These are phyloP conservation scores for Vombatus ursinus DNA, from an alignment of 2,113 vertebrate genomes.

Conservation along the genomic window DNA sequence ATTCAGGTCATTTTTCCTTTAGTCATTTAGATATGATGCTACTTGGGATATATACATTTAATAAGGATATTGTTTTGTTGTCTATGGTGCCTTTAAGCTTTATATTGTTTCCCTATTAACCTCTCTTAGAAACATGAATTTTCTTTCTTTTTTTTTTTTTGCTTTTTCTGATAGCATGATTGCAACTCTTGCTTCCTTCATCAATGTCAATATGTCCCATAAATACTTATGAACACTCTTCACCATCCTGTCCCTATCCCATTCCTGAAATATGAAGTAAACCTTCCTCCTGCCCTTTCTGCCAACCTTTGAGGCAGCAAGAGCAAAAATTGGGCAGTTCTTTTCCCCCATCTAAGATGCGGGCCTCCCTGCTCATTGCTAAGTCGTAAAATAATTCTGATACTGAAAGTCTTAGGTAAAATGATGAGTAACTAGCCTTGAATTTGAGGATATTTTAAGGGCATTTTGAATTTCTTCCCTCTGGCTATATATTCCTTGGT, in stretches of 20 bases:
- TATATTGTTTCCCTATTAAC: neutral
- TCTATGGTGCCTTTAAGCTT: neutral
- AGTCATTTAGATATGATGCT: neutral
- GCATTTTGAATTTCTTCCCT: neutral
- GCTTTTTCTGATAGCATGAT: neutral
- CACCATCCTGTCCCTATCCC: neutral
- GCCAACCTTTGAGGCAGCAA: neutral
- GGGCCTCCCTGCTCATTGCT: neutral
- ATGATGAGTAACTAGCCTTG: neutral
- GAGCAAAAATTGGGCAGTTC: neutral
- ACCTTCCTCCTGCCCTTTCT: neutral
- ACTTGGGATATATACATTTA: neutral
- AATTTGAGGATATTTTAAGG: neutral
- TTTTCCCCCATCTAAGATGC: neutral
- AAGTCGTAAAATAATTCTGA: neutral
- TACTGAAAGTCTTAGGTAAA: neutral
- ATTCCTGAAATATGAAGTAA: neutral
- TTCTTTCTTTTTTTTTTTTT: neutral
- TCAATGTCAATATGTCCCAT: neutral
- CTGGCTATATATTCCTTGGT: neutral
- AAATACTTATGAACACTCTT: neutral
- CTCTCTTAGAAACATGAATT: neutral
- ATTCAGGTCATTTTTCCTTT: neutral
- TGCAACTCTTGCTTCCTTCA: neutral
- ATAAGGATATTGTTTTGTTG: neutral